Conservation (phyloP, 2,888 invertebrate genomes). For the Drosophila borborema region DNA sequence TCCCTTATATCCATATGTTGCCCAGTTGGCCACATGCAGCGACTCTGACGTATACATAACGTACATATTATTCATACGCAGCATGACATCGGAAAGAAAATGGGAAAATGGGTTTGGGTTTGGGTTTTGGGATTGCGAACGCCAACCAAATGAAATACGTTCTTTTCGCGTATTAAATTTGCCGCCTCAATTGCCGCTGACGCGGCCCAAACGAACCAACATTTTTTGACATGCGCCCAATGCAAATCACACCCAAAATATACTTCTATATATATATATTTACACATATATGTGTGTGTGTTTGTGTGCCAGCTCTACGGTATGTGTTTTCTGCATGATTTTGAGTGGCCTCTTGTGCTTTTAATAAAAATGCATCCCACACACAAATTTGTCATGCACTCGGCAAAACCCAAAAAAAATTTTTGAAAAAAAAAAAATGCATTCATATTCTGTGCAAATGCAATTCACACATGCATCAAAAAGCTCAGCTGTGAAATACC, state of each 20-base stretch:
- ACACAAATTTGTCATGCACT: constrained; percentile 66
- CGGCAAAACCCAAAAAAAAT: constrained; percentile 1
- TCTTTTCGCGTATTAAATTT: constrained; percentile 72
- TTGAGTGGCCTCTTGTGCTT: constrained; percentile 44
- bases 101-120: neutral
- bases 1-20: constrained; percentile 16
- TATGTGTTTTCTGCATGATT: constrained; percentile 35
- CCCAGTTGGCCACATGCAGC: constrained; percentile 57
- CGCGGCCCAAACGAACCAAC: constrained; percentile 47
- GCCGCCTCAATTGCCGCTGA: constrained; percentile 66
- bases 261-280: neutral
- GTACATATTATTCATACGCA: constrained; percentile 75
- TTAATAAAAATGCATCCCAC: constrained; percentile 66
- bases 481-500: neutral
- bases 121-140: constrained; percentile 1
- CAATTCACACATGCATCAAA: neutral
- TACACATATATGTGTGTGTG: constrained; percentile 7
- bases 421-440: constrained; percentile 2
- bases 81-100: constrained; percentile 61
- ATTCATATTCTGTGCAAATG: constrained; percentile 10
- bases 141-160: constrained; percentile 65
- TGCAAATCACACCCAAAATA: constrained; percentile 49
- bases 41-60: constrained; percentile 67
- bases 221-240: constrained; percentile 37
- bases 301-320: neutral